A percentile compares a stretch with the other conserved stretches of the same genome.
phyloP scores from a whole-genome alignment of 2,888 invertebrate species.

The Prenolepis imparis region DNA sequence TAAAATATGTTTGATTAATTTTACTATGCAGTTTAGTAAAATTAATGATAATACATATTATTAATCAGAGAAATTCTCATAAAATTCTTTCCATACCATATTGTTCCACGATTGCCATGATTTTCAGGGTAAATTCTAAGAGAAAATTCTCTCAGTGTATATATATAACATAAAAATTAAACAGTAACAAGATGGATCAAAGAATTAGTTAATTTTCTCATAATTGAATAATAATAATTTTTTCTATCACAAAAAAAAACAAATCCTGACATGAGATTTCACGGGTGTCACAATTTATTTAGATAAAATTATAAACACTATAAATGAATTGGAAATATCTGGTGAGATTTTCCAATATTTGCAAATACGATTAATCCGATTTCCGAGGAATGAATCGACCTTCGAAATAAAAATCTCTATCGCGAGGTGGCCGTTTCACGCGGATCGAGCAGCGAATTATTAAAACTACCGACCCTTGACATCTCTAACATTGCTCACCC shows the following conservation, averaged over 20 bases:
- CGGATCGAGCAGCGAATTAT: slow-evolving; percentile 16
- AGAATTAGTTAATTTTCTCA: neutral
- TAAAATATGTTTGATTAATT: too few relatives aligned
- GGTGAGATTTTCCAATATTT: neutral
- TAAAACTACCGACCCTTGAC: slow-evolving; percentile 15
- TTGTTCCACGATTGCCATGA: too few relatives aligned
- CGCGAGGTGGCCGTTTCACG: neutral
- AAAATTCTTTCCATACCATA: too few relatives aligned
- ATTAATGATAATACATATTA: too few relatives aligned
- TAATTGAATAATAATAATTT: neutral
- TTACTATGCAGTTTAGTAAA: too few relatives aligned
- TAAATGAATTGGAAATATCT: neutral
- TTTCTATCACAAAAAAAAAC: neutral
- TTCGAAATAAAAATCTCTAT: slow-evolving; percentile 6
- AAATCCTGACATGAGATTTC: neutral
- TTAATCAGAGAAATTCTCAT: too few relatives aligned
- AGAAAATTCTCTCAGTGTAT: too few relatives aligned
- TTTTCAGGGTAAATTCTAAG: too few relatives aligned
- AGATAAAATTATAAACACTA: neutral
- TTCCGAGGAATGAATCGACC: neutral
- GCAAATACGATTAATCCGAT: neutral
- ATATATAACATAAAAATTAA: neutral
- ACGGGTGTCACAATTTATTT: neutral
- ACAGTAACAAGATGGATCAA: neutral
- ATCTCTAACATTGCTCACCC: neutral